Evolutionary conservation across 2,113 vertebrate species (phyloP).

Genomic region (Muntiacus muntjak): DNA sequence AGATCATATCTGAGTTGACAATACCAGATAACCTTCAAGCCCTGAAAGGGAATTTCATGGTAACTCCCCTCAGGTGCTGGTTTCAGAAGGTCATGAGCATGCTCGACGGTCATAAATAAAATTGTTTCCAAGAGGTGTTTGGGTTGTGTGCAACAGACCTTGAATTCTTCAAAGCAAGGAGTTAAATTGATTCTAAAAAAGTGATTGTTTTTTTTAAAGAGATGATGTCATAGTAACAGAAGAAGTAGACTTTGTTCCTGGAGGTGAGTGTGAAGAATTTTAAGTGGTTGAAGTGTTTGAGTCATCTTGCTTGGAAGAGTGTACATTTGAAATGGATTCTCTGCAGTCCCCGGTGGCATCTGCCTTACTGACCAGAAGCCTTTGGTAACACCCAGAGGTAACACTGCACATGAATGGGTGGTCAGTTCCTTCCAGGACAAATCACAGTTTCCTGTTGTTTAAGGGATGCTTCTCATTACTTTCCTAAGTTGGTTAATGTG

Average conservation of each 20-base stretch:
- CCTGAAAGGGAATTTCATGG: not conserved
- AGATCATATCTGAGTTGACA: not conserved
- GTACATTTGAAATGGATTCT: not conserved
- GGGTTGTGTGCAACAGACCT: not conserved
- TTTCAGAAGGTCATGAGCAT: not conserved
- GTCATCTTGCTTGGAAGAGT: not conserved
- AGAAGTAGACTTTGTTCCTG: not conserved
- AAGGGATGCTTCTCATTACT: not conserved
- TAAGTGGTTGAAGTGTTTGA: not conserved
- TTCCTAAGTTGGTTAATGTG: not conserved
- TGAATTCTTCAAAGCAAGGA: not conserved
- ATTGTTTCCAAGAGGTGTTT: not conserved
- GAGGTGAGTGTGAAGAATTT: not conserved
- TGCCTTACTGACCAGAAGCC: not conserved
- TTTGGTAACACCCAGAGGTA: not conserved
- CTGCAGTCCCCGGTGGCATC: not conserved
- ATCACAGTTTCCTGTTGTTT: not conserved
- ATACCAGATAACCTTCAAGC: not conserved
- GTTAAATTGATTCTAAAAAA: not conserved
- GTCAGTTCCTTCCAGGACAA: not conserved
- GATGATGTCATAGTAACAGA: not conserved
- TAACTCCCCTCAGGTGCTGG: not conserved
- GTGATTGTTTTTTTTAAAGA: not conserved
- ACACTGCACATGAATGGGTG: accelerated
- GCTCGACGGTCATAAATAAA: not conserved